A percentile compares a stretch with the other conserved stretches of the same genome.
phyloP scores from a whole-genome alignment of 2,113 vertebrate genomes.

The Nesoenas mayeri region DNA sequence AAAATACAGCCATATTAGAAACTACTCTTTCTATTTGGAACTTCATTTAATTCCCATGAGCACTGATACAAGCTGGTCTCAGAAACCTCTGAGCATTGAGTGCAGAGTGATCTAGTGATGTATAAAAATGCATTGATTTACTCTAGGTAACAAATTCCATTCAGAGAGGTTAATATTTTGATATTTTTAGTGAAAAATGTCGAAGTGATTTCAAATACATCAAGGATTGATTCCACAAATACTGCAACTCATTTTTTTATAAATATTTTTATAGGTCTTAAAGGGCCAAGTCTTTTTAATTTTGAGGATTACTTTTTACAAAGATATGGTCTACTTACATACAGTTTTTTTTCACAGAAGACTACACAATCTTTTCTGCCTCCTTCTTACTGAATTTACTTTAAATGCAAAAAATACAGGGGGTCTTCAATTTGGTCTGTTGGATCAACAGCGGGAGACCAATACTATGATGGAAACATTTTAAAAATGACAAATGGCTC shows the following conservation, averaged over 20 bases:
- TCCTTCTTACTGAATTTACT: neutral
- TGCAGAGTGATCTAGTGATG: neutral
- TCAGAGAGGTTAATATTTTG: neutral
- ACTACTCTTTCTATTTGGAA: neutral
- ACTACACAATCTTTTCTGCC: neutral
- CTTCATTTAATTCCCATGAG: neutral
- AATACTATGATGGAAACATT: constrained; percentile 14
- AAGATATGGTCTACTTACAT: neutral
- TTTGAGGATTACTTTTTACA: neutral
- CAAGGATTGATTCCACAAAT: neutral
- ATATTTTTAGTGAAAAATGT: neutral
- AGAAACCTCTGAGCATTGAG: neutral
- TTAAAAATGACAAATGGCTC: constrained; percentile 55
- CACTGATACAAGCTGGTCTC: neutral
- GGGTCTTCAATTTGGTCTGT: constrained; percentile 13
- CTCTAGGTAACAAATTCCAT: neutral
- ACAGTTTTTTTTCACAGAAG: neutral
- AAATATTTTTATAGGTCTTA: neutral
- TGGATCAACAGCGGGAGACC: constrained; percentile 11
- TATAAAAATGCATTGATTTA: constrained; percentile 15
- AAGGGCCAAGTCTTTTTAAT: neutral
- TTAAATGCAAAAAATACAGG: constrained; percentile 1
- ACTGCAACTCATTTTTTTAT: neutral
- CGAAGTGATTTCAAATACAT: neutral
- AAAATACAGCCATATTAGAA: neutral